Percentiles rank a stretch among this genome's conserved stretches.
Evolutionary conservation across 2,888 invertebrate genomes (phyloP).

Genomic region (Zygaena filipendulae): DNA sequence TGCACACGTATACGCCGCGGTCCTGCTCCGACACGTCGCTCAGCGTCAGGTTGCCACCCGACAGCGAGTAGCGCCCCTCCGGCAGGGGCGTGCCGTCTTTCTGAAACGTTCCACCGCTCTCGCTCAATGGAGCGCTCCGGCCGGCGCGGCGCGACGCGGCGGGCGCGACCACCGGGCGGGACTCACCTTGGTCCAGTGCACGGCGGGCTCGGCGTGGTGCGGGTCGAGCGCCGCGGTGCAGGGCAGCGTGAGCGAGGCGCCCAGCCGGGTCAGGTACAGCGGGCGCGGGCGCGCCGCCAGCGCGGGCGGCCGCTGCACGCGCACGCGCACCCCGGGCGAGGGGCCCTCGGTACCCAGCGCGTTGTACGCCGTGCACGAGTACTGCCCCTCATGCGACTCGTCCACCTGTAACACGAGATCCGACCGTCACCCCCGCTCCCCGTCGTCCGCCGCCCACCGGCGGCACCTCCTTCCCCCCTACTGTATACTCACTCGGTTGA

Average conservation of each 20-base stretch:
- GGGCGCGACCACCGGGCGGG: background rate
- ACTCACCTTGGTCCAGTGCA: conserved; percentile 31
- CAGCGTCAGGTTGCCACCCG: conserved; percentile 86
- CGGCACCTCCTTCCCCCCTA: too few relatives aligned
- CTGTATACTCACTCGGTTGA: conserved; percentile 72
- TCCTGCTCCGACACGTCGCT: conserved; percentile 84
- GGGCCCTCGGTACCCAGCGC: conserved; percentile 87
- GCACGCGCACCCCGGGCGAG: conserved; percentile 85
- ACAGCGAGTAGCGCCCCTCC: conserved; percentile 72
- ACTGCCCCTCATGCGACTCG: conserved; percentile 86
- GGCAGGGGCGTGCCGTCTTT: conserved; percentile 81
- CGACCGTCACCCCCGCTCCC: too few relatives aligned
- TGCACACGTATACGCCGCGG: conserved; percentile 86
- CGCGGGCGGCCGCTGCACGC: conserved; percentile 86
- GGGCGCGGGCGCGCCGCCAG: conserved; percentile 84
- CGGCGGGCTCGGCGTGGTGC: conserved; percentile 20
- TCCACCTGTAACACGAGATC: too few relatives aligned
- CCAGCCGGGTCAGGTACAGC: conserved; percentile 84
- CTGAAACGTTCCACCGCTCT: conserved; percentile 38
- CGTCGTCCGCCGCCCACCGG: too few relatives aligned
- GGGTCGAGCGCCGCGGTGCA: conserved; percentile 80
- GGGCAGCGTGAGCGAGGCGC: conserved; percentile 82
- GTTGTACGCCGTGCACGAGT: conserved; percentile 93
- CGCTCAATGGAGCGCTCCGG: conserved; percentile 1
- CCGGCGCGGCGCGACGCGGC: background rate